Base-by-base conservation (phyloP, 2,888 invertebrate genomes). In the Epicampocera succincta region DNA sequence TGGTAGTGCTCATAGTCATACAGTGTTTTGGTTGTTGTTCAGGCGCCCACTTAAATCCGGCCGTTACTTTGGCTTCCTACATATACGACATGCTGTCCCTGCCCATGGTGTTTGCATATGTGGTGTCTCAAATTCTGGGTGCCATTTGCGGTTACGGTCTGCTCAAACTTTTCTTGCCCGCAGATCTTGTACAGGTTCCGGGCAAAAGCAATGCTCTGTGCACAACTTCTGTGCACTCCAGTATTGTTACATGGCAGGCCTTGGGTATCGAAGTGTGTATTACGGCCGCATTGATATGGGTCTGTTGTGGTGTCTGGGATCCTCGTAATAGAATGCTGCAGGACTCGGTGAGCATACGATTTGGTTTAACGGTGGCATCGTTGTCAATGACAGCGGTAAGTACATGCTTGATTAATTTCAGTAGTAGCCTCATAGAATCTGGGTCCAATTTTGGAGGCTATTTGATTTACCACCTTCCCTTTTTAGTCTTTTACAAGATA, bases 21-120 rank as follows among this genome's bases (percentile, higher is more conserved):
- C 94, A 94, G 93, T 93, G 93, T 72, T 94, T 95, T 84, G 96
- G 95, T 2, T 95, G 96, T 86, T 92, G 96, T 68, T 96, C 96
- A 42, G 95, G 95, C 21, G 95, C 95, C 0, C 95, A 95, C 87
- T 91, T 96, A 87, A 96, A 96, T 90, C 96, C 96, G 0, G 93
- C 94, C 0, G 94, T 96, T 3, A 95, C 95, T 0, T 88, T 95
- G 5, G 93, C 94, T 0, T 93, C 95, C 0, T 91, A 93, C 1
- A 79, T 91, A 42, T 91, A 91, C 73, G 87, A 90, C 2, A 29
- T 87, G 81, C 81, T 91, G 0, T 83, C 87, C 0, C 54, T 89
- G 46, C 85, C 84, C 2, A 91, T 94, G 75, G 94, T 93, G 0
- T 87, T 93, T 0, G 88, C 93, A 11, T 96, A 95, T 86, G 84